phyloP scores from a whole-genome alignment of 2,797 vertebrate species.

The Psittacula echo region DNA sequence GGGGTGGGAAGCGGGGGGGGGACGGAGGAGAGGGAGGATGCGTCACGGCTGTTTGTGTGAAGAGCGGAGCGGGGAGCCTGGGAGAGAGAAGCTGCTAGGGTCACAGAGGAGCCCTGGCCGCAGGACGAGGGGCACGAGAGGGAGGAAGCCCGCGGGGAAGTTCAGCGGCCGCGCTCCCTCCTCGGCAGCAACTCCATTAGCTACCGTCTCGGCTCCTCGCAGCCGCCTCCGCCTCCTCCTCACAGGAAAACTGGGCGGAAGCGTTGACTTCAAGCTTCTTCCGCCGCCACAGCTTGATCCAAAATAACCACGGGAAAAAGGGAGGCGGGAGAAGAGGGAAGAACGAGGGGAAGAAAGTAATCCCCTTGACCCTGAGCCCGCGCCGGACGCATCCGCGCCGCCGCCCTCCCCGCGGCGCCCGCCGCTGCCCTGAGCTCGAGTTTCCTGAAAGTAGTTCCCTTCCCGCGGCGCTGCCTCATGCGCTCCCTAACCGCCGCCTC shows the following conservation, averaged over 20 bases:
- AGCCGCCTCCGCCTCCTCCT: conserved; percentile 1
- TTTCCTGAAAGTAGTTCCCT: conserved; percentile 77
- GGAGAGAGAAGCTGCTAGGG: not conserved
- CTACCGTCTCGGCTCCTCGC: conserved; percentile 38
- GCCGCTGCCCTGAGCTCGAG: conserved; percentile 20
- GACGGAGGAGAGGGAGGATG: conserved; percentile 11
- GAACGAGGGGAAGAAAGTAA: not conserved
- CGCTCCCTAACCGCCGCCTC: conserved; percentile 21
- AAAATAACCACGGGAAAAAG: conserved; percentile 19
- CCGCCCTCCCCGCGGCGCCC: not conserved
- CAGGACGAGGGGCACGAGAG: not conserved
- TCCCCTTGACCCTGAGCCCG: not conserved
- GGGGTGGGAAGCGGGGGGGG: not conserved
- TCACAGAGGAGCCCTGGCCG: not conserved
- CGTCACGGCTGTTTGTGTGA: conserved; percentile 56
- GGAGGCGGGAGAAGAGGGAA: not conserved
- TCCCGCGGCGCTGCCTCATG: conserved; percentile 3
- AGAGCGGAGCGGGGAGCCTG: not conserved
- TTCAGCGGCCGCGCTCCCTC: not conserved
- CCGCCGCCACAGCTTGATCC: conserved; percentile 69
- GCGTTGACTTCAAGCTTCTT: conserved; percentile 78
- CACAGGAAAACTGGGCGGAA: conserved; percentile 73
- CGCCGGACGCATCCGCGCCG: not conserved
- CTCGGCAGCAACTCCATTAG: conserved; percentile 83
- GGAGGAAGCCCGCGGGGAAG: not conserved